Conservation (phyloP, 2,888 invertebrate species). For the Tetanocera ferruginea region DNA sequence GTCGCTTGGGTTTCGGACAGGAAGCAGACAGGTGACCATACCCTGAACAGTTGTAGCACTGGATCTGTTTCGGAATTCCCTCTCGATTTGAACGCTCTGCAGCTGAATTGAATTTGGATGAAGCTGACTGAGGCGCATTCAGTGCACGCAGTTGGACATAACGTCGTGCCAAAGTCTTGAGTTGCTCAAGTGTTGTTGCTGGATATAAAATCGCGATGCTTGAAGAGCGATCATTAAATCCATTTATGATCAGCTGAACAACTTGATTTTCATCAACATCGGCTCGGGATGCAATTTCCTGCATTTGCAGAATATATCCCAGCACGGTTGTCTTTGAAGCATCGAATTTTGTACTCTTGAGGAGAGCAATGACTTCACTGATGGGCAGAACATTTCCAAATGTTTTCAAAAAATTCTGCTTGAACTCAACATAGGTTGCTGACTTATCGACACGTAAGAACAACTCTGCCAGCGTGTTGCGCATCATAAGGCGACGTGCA, state of each 20-base stretch:
- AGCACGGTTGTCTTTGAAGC: not conserved
- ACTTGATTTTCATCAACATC: not conserved
- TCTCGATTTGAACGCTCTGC: not conserved
- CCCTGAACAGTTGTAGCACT: conserved; percentile 22
- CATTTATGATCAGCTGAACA: not conserved
- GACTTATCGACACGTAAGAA: conserved; percentile 7
- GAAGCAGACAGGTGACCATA: conserved; percentile 21
- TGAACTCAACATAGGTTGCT: not conserved
- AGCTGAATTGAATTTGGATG: not conserved
- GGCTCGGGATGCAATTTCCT: conserved; percentile 7
- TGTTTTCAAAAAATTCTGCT: not conserved
- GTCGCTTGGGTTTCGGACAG: conserved; percentile 27
- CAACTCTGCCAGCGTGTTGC: not conserved
- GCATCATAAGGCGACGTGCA: not conserved
- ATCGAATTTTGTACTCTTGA: not conserved
- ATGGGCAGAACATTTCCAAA: conserved; percentile 1
- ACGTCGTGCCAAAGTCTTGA: not conserved
- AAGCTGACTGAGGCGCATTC: not conserved
- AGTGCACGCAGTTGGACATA: conserved; percentile 3
- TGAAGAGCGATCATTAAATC: conserved; percentile 6
- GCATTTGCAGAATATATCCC: conserved; percentile 15
- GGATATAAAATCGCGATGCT: conserved; percentile 4
- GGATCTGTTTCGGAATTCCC: not conserved
- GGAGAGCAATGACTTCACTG: not conserved
- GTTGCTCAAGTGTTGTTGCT: not conserved